Percentiles rank a stretch among this genome's conserved stretches.
phyloP scores from a whole-genome alignment of 2,888 invertebrate species.

The Rhingia campestris region DNA sequence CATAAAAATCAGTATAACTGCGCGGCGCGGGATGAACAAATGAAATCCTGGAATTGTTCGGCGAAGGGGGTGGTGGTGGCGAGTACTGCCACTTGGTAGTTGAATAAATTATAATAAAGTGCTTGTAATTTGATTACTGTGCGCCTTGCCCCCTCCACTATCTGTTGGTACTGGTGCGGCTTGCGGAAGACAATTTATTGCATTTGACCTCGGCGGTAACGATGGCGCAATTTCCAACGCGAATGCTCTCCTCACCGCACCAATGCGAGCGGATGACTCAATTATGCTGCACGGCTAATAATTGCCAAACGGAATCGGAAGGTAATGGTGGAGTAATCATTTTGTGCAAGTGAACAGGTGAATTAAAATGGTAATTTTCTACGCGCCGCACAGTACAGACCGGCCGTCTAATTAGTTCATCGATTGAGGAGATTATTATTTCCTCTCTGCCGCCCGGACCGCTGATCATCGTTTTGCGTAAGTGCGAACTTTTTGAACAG shows the following conservation, averaged over 20 bases:
- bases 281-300: constrained; percentile 56
- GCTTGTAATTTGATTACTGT: constrained; percentile 72
- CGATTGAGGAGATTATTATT: constrained; percentile 62
- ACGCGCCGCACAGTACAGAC: neutral
- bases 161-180: constrained; percentile 5
- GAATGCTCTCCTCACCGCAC: neutral
- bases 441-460: neutral
- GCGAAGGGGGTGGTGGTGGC: constrained; percentile 42
- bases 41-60: constrained; percentile 63
- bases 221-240: constrained; percentile 19
- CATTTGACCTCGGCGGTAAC: constrained; percentile 50
- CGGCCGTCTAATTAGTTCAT: constrained; percentile 57
- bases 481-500: constrained; percentile 23
- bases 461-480: constrained; percentile 48
- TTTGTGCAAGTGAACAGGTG: constrained; percentile 31
- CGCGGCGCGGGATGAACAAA: constrained; percentile 59
- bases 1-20: constrained; percentile 74
- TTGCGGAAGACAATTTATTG: constrained; percentile 62
- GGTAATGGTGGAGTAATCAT: constrained; percentile 48
- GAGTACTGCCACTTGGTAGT: constrained; percentile 22
- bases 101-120: constrained; percentile 73
- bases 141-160: neutral
- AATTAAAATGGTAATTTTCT: constrained; percentile 63
- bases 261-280: constrained; percentile 57
- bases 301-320: constrained; percentile 61